phyloP scores from a whole-genome alignment of 1,140 invertebrate genomes.

The Kradibia gibbosae region DNA sequence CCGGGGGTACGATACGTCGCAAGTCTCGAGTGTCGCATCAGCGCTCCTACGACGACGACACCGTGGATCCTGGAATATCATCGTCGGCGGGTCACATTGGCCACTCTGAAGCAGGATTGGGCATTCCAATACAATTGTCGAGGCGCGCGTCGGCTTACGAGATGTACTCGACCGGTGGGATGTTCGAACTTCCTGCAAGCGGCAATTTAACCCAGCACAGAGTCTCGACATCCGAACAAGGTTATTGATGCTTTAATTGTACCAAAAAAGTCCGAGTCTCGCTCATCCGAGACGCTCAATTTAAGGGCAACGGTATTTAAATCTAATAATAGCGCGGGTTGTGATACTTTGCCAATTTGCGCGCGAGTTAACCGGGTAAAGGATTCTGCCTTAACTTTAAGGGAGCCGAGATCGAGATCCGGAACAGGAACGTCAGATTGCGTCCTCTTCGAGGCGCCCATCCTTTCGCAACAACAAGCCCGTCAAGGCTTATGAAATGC shows the following conservation, averaged over 20 bases:
- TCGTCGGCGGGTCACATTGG: background rate
- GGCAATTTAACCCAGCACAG: slow-evolving; percentile 66
- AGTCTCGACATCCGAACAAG: slow-evolving; percentile 66
- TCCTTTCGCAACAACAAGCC: slow-evolving; percentile 77
- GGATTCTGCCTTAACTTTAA: no score
- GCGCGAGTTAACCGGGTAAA: no score
- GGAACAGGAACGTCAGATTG: slow-evolving; percentile 46
- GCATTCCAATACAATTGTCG: slow-evolving; percentile 79
- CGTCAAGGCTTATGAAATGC: slow-evolving; percentile 66
- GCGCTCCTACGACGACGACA: slow-evolving; percentile 86
- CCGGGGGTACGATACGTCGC: slow-evolving; percentile 68
- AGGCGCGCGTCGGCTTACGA: slow-evolving; percentile 86
- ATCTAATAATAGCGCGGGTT: no score
- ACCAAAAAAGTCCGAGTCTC: no score
- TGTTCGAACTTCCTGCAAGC: slow-evolving; percentile 57
- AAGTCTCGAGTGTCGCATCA: slow-evolving; percentile 82
- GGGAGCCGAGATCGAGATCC: slow-evolving; percentile 62
- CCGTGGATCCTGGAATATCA: slow-evolving; percentile 68
- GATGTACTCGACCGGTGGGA: slow-evolving; percentile 75
- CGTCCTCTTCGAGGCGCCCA: slow-evolving; percentile 74
- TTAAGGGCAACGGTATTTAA: no score
- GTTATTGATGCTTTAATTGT: slow-evolving; percentile 57
- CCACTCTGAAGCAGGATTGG: slow-evolving; percentile 71
- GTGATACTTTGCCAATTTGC: no score
- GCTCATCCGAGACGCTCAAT: no score